Base-by-base conservation (phyloP, 1,140 invertebrate genomes). In the Drosophila leontia region DNA sequence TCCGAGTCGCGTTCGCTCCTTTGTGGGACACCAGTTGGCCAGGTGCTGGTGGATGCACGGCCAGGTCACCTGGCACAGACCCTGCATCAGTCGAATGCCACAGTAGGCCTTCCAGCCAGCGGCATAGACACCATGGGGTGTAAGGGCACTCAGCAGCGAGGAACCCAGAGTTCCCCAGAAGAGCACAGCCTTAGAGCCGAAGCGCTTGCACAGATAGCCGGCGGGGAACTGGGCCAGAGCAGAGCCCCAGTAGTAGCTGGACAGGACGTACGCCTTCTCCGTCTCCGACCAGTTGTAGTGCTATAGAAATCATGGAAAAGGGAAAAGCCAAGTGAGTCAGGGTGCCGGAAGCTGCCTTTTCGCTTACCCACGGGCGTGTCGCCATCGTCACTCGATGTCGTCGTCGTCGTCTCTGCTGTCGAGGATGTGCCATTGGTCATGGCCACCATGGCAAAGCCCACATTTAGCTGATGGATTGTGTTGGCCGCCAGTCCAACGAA, bases 1-100 rank as follows among this genome's bases (percentile, higher is more conserved):
- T n/a, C 93, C 93, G 26, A 95, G 91, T 7, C 94, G 93, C 1
- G 94, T 94, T 19, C 95, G 91, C 91, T 96, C 95, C 39, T 93
- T 86, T 3, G 90, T 81, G 1, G 95, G 95, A 7, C 94, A 78
- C 92, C 92, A 92, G 59, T 92, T 92, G 35, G 92, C 80, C 53
- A 92, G 93, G 3, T 98, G 93, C 3, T 95, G 95, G 82, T 98
- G 97, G 15, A 97, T 94, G 55, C 95, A 95, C 0, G 97, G 97
- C 90, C 96, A 96, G 8, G 96, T 94, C 5, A 97, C 94, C 93
- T 98, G 95, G 45, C 93, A 94, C 2, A 98, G 91, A 0, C 98
- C 97, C 91, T 97, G 95, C 0, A 97, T 65, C 4, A 97, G 94
- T 12, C 97, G 94, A n/a, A 95, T 93, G 81, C 92, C 84, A 82